phyloP scores from a whole-genome alignment of 2,888 invertebrate species.

The Sinopyrophorus schimmeli region DNA sequence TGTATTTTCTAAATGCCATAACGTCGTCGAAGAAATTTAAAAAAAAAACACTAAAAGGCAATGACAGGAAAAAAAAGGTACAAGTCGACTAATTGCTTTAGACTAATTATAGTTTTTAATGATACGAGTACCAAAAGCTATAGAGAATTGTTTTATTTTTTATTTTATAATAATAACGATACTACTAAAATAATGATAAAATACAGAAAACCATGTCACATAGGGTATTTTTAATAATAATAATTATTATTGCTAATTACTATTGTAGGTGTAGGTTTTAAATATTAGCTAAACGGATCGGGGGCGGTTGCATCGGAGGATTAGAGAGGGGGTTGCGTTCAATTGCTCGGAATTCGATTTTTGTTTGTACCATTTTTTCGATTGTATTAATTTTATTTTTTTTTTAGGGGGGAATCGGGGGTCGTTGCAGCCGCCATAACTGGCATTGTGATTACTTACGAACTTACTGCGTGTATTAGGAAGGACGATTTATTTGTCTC shows the following conservation, averaged over 20 bases:
- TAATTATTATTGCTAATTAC: too few relatives aligned
- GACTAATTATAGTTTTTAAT: conserved; percentile 42
- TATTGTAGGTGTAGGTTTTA: conserved; percentile 36
- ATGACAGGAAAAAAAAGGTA: conserved; percentile 37
- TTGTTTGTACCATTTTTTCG: too few relatives aligned
- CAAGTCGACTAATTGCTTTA: conserved; percentile 40
- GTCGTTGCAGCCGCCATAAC: conserved; percentile 37
- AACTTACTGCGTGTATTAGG: conserved; percentile 51
- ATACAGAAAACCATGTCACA: conserved; percentile 39
- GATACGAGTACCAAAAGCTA: conserved; percentile 46
- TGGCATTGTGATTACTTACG: conserved; percentile 52
- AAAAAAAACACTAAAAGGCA: too few relatives aligned
- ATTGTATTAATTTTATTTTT: too few relatives aligned
- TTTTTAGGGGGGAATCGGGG: too few relatives aligned
- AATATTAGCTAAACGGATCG: conserved; percentile 29
- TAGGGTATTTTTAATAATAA: conserved; percentile 46
- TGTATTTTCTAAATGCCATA: conserved; percentile 33
- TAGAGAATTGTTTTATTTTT: conserved; percentile 48
- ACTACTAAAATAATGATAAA: too few relatives aligned
- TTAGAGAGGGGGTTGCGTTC: too few relatives aligned
- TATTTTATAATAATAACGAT: too few relatives aligned
- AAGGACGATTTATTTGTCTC: conserved; percentile 28
- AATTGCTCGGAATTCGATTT: too few relatives aligned
- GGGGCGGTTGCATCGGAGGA: conserved; percentile 32
- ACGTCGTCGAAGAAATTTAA: conserved; percentile 21